Conservation (phyloP, 2,113 vertebrate species). For the Cyprinodon tularosa region DNA sequence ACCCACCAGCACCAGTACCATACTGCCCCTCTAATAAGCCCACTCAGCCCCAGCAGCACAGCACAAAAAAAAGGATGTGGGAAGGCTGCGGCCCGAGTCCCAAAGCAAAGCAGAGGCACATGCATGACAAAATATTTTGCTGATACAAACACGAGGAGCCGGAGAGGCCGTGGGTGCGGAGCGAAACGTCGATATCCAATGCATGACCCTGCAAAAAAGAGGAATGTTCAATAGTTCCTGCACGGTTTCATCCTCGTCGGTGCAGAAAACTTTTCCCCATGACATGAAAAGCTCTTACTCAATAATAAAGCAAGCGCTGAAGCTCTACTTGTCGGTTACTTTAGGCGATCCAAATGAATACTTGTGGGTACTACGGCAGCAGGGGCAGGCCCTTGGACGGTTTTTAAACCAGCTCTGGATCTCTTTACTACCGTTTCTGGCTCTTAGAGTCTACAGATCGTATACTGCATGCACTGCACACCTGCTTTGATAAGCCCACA, state of each 20-base stretch:
- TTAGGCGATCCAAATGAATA: constrained; percentile 23
- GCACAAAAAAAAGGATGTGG: constrained; percentile 54
- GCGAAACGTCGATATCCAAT: constrained; percentile 20
- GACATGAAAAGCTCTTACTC: constrained; percentile 10
- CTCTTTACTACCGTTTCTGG: background rate
- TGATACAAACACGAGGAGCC: constrained; percentile 24
- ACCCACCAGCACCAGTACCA: constrained; percentile 44
- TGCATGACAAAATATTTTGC: constrained; percentile 40
- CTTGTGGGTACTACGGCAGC: background rate
- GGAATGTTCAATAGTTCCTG: constrained; percentile 37
- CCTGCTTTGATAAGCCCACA: background rate
- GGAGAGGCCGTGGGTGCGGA: constrained; percentile 32
- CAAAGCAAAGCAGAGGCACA: constrained; percentile 36
- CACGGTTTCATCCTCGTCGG: constrained; percentile 46
- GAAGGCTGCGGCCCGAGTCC: constrained; percentile 59
- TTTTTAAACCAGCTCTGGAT: background rate
- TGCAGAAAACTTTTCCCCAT: constrained; percentile 22
- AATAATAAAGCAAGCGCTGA: constrained; percentile 6
- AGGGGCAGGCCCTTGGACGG: background rate
- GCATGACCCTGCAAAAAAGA: constrained; percentile 10
- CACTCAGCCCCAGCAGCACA: constrained; percentile 61
- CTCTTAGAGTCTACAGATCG: constrained; percentile 7
- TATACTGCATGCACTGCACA: background rate
- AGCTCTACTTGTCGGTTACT: constrained; percentile 26
- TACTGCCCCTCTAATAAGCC: constrained; percentile 53